Conservation (phyloP, 2,113 vertebrate species). For the Suricata suricatta region DNA sequence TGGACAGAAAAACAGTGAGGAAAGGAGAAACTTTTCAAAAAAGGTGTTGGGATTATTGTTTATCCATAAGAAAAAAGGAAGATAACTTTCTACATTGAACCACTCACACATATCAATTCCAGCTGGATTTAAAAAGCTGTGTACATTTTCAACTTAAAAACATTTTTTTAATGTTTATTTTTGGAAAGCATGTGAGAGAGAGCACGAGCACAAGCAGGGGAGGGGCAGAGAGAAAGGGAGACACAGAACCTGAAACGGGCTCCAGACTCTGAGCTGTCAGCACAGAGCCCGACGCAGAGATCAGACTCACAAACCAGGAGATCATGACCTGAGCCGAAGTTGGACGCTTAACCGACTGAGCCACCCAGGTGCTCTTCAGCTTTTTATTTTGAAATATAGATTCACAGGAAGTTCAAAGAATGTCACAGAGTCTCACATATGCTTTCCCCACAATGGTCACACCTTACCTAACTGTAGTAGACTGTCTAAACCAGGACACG, state of each 20-base stretch:
- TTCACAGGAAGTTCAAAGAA: background rate
- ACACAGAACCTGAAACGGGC: no score
- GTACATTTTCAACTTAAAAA: background rate
- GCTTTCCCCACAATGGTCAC: background rate
- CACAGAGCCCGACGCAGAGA: no score
- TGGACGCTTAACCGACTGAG: no score
- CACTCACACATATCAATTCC: background rate
- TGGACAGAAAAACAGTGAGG: background rate
- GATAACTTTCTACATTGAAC: background rate
- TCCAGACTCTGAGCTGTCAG: no score
- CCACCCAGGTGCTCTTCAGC: no score
- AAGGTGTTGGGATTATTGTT: background rate
- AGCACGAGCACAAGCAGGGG: no score
- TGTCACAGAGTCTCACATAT: background rate
- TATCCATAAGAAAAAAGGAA: background rate
- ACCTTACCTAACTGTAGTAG: background rate
- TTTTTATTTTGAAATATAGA: background rate
- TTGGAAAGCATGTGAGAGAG: no score
- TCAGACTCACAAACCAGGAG: no score
- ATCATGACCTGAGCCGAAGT: no score
- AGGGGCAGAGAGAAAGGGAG: no score
- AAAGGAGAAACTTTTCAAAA: background rate
- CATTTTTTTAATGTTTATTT: no score
- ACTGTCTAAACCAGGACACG: background rate
- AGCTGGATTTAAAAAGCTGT: background rate